Evolutionary conservation across 1,140 invertebrate genomes (phyloP).

Genomic region (Drosophila kohkoa): DNA sequence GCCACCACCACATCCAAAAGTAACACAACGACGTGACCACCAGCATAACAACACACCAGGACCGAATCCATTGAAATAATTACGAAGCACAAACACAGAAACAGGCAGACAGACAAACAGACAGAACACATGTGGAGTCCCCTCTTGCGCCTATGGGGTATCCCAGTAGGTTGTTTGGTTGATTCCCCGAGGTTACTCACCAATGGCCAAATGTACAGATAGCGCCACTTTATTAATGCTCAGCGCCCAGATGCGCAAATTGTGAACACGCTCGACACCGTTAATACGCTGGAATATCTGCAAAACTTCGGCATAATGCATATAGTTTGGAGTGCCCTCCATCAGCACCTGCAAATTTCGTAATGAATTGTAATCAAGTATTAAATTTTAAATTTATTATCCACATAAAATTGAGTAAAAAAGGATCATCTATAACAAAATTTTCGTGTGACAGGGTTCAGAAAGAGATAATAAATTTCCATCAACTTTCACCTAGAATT

Average conservation of each 20-base stretch:
- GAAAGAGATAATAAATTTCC: too few relatives aligned
- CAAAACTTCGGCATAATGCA: conserved; percentile 83
- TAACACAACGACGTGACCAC: conserved; percentile 45
- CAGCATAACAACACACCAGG: conserved; percentile 21
- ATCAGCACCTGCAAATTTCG: conserved; percentile 90
- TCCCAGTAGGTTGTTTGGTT: conserved; percentile 25
- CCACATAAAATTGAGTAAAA: too few relatives aligned
- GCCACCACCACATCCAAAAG: conserved; percentile 46
- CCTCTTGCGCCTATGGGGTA: conserved; percentile 9
- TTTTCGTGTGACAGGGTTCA: too few relatives aligned
- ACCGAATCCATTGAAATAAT: conserved; percentile 80
- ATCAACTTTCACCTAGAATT: too few relatives aligned
- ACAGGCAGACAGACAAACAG: conserved; percentile 23
- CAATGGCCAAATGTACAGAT: conserved; percentile 96
- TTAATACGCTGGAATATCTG: conserved; percentile 93
- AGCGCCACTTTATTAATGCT: conserved; percentile 97
- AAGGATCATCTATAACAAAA: too few relatives aligned
- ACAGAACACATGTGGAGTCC: conserved; percentile 38
- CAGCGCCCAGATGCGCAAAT: conserved; percentile 98
- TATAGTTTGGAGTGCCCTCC: conserved; percentile 94
- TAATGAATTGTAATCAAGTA: neutral
- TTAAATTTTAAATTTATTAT: too few relatives aligned
- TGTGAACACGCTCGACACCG: conserved; percentile 97
- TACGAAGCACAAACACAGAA: conserved; percentile 57
- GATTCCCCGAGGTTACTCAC: conserved; percentile 87